Evolutionary conservation across 1,140 invertebrate genomes (phyloP), one percentile per base, ranked within the genome.

Genomic region (Pogonomyrmex barbatus): DNA sequence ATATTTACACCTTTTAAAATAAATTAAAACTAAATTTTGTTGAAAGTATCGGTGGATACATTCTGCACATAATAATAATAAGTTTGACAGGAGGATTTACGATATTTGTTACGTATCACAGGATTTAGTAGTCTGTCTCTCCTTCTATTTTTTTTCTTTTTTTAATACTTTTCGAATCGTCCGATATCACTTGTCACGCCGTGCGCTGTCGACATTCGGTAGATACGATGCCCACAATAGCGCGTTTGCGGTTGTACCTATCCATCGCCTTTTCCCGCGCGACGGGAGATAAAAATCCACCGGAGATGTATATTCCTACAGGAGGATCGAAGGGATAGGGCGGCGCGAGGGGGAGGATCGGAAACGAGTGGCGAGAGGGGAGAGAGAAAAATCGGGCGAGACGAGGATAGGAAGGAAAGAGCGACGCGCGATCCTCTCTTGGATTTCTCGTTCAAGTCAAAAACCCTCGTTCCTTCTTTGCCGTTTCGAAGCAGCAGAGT

Each of bases 201-300:
- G 12, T 17, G n/a, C 47, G 39, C n/a, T n/a, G 47, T 54, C 47
- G 50, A 81, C 78, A 70, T 70, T 81, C 65, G 63, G 17, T 14
- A 70, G 78, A 70, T 81, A 81, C 50, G 63, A 33, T 45, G 65
- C 9, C 65, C 78, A 81, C 78, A 81, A 81, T 70, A 24, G 39
- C 47, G 24, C 63, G 24, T 70, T 81, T 81, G 50, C 50, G 50
- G 65, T 12, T 84, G 33, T 50, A 84, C 33, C 54, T 75, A 76
- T 76, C 54, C 47, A 45, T 84, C 70, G 81, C 36, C 70, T 81
- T 81, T 70, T 81, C 45, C 42, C 56, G 42, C 56, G 42, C 70
- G 30, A 62, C 81, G 70, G 73, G 71, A 84, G 70, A 83, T 75
- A 82, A 84, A 84, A 76, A 50, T 60, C 70, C 30, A 33, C 30